Conservation (phyloP, 2,888 invertebrate genomes). For the Eupithecia subfuscata region DNA sequence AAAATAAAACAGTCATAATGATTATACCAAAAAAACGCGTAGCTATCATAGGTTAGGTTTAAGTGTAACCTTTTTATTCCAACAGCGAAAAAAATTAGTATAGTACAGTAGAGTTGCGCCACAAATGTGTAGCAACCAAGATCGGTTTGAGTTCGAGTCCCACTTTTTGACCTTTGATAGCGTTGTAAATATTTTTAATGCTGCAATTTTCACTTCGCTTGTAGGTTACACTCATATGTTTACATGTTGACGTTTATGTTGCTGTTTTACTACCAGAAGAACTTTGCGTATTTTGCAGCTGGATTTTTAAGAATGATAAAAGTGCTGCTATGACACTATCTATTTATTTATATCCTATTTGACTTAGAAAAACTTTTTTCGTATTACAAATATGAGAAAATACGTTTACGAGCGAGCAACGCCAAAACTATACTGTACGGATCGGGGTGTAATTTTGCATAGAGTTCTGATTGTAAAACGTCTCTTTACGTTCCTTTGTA, state of each 20-base stretch:
- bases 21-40: neutral
- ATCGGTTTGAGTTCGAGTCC: slow-evolving; percentile 45
- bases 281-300: slow-evolving; percentile 18
- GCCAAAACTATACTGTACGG: no score
- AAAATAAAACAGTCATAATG: neutral
- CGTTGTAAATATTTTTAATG: slow-evolving; percentile 40
- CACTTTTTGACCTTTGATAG: slow-evolving; percentile 35
- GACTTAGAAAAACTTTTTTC: neutral
- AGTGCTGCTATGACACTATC: neutral
- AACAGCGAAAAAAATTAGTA: neutral
- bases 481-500: neutral
- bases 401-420: no score
- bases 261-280: slow-evolving; percentile 48
- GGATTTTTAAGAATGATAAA: slow-evolving; percentile 4
- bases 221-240: slow-evolving; percentile 38
- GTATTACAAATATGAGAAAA: neutral
- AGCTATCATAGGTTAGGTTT: neutral
- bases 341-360: neutral
- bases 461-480: neutral
- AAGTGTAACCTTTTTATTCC: neutral
- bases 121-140: slow-evolving; percentile 24
- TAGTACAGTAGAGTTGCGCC: neutral
- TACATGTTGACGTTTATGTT: slow-evolving; percentile 49
- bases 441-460: neutral
- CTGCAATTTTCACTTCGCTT: slow-evolving; percentile 44